These are phyloP conservation scores for Datnioides undecimradiatus DNA, from an alignment of 2,113 vertebrate genomes.

Conservation along the genomic window DNA sequence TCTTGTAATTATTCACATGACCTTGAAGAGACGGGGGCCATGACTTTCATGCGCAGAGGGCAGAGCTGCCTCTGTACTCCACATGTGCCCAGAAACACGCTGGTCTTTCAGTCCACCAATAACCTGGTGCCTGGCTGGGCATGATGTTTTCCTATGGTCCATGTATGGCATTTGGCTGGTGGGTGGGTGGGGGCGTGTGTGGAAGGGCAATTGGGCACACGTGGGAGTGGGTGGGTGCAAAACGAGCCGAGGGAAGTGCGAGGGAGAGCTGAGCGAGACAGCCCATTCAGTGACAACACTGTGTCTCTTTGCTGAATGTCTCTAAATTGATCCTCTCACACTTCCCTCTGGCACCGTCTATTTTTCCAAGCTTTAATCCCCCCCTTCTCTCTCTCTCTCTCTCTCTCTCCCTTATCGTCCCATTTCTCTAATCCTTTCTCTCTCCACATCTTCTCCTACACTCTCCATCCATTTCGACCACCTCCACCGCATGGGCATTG, in stretches of 20 bases:
- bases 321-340: conserved; percentile 68
- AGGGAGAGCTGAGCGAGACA: conserved; percentile 41
- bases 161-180: conserved; percentile 56
- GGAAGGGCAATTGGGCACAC: conserved; percentile 46
- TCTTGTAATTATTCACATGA: conserved; percentile 65
- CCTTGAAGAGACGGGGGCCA: conserved; percentile 65
- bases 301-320: conserved; percentile 62
- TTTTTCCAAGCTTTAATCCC: conserved; percentile 68
- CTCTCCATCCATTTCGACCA: conserved; percentile 35
- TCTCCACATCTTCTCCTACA: conserved; percentile 35
- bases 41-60: conserved; percentile 44
- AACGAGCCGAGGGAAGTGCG: conserved; percentile 55
- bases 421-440: conserved; percentile 65
- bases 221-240: conserved; percentile 72
- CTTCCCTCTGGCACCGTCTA: conserved; percentile 63
- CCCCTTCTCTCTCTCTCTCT: neutral
- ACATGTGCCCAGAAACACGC: conserved; percentile 60
- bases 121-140: conserved; percentile 41
- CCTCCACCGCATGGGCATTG: conserved; percentile 1
- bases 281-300: conserved; percentile 54
- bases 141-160: conserved; percentile 52
- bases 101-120: conserved; percentile 46
- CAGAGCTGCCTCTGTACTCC: conserved; percentile 36
- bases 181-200: conserved; percentile 13
- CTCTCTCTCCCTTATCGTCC: conserved; percentile 43